Percentiles rank a stretch among this genome's conserved stretches.
phyloP scores from a whole-genome alignment of 2,113 vertebrate genomes.

The Girardinichthys multiradiatus region DNA sequence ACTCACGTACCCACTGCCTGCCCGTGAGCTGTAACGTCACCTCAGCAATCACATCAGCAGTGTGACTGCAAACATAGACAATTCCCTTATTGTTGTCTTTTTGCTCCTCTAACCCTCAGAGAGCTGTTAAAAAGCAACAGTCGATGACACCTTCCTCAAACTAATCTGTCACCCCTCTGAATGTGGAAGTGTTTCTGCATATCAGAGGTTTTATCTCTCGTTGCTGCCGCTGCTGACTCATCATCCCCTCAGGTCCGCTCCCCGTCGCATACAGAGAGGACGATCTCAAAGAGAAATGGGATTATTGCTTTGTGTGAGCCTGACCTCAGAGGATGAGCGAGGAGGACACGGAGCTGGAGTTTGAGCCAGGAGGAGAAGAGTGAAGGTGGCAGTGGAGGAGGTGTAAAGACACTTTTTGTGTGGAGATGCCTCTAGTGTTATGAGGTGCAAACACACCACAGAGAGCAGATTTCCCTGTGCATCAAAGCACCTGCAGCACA shows the following conservation, averaged over 20 bases:
- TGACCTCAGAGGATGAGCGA: neutral
- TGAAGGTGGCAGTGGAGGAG: neutral
- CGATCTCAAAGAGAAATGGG: neutral
- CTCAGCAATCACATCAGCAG: neutral
- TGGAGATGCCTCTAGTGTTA: neutral
- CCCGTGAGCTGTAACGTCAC: neutral
- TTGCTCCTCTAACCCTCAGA: neutral
- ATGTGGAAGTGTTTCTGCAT: neutral
- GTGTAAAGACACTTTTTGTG: constrained; percentile 22
- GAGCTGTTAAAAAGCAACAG: neutral
- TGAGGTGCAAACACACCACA: neutral
- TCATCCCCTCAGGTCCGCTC: neutral
- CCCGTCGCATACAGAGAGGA: neutral
- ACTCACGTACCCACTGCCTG: no score
- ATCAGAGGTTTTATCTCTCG: neutral
- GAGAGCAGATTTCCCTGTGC: neutral
- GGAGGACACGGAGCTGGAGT: neutral
- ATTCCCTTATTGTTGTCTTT: neutral
- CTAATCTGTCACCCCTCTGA: neutral
- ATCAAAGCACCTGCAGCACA: neutral
- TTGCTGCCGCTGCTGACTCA: neutral
- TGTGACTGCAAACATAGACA: neutral
- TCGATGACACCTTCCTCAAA: neutral
- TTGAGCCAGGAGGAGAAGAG: neutral
- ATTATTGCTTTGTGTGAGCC: neutral